Conservation (phyloP, 2,113 vertebrate genomes). For the Callocephalon fimbriatum region DNA sequence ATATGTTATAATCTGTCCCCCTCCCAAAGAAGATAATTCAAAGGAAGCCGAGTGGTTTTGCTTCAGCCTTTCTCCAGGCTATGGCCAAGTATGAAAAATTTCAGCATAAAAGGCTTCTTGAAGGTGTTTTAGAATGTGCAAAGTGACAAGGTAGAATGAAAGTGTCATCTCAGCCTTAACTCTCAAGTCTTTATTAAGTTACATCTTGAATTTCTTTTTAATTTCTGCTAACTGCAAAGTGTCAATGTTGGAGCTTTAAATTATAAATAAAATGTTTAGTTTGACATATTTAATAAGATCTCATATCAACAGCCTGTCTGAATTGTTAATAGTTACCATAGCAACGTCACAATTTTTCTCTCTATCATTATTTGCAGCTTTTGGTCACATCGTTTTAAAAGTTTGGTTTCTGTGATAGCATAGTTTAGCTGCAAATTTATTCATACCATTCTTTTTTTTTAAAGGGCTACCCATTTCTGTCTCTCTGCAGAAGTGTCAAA, state of each 20-base stretch:
- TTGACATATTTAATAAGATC: constrained; percentile 58
- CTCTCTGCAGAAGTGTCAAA: not conserved
- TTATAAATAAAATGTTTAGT: constrained; percentile 62
- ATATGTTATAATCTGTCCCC: not conserved
- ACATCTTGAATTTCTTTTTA: constrained; percentile 39
- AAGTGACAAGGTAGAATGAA: constrained; percentile 11
- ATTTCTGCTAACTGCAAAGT: constrained; percentile 26
- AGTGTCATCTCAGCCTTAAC: not conserved
- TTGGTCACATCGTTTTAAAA: constrained; percentile 49
- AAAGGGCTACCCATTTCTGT: constrained; percentile 20
- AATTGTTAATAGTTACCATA: constrained; percentile 61
- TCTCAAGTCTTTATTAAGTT: constrained; percentile 11
- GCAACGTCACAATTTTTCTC: constrained; percentile 51
- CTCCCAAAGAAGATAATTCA: not conserved
- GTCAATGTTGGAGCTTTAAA: constrained; percentile 5
- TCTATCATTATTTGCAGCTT: constrained; percentile 50
- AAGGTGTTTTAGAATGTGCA: not conserved
- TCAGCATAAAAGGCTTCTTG: not conserved
- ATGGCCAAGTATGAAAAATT: not conserved
- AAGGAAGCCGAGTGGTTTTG: not conserved
- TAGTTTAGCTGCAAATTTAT: constrained; percentile 37
- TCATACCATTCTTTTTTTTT: constrained; percentile 12
- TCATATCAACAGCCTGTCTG: constrained; percentile 59
- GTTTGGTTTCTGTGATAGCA: constrained; percentile 23
- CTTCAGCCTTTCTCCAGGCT: not conserved